Evolutionary conservation across 2,888 invertebrate species (phyloP).

Genomic region (Drosophila multiciliata): DNA sequence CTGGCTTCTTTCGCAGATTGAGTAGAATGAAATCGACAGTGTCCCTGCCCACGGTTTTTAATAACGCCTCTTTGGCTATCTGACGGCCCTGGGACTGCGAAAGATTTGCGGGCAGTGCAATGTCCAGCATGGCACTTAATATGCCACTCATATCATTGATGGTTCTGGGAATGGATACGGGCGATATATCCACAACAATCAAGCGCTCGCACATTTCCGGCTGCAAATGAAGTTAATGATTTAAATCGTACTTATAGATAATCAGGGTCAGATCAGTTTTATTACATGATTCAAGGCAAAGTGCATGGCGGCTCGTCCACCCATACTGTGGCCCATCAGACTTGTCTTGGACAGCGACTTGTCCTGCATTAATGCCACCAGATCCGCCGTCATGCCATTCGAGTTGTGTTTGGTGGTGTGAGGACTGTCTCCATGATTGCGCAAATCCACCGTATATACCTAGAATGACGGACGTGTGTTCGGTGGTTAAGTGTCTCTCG

Average conservation of each 20-base stretch:
- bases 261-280: background rate
- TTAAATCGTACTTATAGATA: background rate
- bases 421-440: constrained; percentile 98
- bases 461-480: constrained; percentile 27
- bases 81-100: constrained; percentile 90
- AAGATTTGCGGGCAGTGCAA: constrained; percentile 87
- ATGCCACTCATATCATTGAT: constrained; percentile 87
- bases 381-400: constrained; percentile 90
- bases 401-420: constrained; percentile 91
- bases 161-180: constrained; percentile 86
- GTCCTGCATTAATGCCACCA: constrained; percentile 87
- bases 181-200: constrained; percentile 91
- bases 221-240: constrained; percentile 75
- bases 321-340: constrained; percentile 97
- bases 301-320: constrained; percentile 96
- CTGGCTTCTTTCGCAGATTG: constrained; percentile 89
- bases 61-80: constrained; percentile 88
- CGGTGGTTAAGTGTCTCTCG: background rate
- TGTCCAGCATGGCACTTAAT: constrained; percentile 88
- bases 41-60: constrained; percentile 84
- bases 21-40: constrained; percentile 92
- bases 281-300: constrained; percentile 90
- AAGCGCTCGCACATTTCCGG: constrained; percentile 88
- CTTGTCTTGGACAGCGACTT: constrained; percentile 84
- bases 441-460: constrained; percentile 90